Conservation (phyloP, 1,140 invertebrate species). For the Scaptomyza montana region DNA sequence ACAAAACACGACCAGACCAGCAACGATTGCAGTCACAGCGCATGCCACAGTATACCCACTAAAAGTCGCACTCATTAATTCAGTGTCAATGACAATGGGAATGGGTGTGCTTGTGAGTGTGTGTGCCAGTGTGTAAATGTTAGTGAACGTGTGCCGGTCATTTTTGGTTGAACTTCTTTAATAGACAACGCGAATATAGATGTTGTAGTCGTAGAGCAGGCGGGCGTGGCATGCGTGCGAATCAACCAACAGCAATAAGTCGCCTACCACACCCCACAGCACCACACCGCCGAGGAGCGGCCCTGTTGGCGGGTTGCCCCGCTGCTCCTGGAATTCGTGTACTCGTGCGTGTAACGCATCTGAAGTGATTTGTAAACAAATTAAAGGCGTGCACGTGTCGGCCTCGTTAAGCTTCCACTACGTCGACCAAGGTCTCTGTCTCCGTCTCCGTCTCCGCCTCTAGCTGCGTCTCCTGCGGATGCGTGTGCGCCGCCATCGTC, state of each 20-base stretch:
- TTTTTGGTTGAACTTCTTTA: conserved; percentile 54
- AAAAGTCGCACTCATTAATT: conserved; percentile 58
- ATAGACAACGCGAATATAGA: conserved; percentile 46
- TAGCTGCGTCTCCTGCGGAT: conserved; percentile 23
- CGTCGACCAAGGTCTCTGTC: conserved; percentile 14
- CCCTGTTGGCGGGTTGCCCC: not conserved
- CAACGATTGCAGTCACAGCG: conserved; percentile 10
- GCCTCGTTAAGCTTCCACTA: conserved; percentile 67
- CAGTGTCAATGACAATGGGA: conserved; percentile 51
- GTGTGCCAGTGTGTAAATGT: conserved; percentile 25
- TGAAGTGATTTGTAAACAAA: conserved; percentile 83
- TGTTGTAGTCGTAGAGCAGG: not conserved
- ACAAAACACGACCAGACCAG: conserved; percentile 4
- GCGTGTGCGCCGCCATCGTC: conserved; percentile 38
- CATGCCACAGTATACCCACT: conserved; percentile 24
- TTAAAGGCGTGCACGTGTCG: conserved; percentile 82
- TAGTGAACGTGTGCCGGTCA: conserved; percentile 44
- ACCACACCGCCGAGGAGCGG: too few species aligned
- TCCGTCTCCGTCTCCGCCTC: not conserved
- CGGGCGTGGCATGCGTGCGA: conserved; percentile 54
- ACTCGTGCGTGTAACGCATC: conserved; percentile 80
- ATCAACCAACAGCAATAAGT: conserved; percentile 19
- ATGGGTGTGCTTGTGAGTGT: conserved; percentile 13
- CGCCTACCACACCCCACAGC: conserved; percentile 3
- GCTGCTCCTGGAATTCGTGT: conserved; percentile 24